phyloP scores from a whole-genome alignment of 2,113 vertebrate species.

The Neodon shergylaensis region DNA sequence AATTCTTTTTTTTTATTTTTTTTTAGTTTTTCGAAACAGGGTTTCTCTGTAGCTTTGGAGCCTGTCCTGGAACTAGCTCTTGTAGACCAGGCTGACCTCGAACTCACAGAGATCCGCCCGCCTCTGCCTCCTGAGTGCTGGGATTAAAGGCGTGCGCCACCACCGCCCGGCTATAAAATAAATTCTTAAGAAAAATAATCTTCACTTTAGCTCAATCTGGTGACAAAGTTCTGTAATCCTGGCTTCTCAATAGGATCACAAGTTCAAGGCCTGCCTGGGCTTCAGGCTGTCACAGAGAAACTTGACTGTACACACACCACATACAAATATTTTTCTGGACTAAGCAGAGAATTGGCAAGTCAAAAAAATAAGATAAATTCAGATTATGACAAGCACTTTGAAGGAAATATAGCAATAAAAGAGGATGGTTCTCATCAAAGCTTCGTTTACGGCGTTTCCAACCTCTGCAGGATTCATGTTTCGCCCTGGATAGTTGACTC shows the following conservation, averaged over 20 bases:
- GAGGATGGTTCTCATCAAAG: not conserved
- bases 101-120: too few species aligned
- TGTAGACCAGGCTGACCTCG: too few species aligned
- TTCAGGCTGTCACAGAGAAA: not conserved
- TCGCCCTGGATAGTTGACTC: not conserved
- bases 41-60: too few species aligned
- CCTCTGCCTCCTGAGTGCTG: too few species aligned
- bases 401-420: constrained; percentile 32
- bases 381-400: not conserved
- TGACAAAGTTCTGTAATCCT: not conserved
- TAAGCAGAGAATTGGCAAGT: constrained; percentile 14
- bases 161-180: too few species aligned
- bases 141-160: too few species aligned
- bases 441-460: not conserved
- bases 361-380: constrained; percentile 23
- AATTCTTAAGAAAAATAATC: not conserved
- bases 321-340: constrained; percentile 5
- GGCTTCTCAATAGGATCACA: not conserved
- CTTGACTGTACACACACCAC: not conserved
- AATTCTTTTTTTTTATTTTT: too few species aligned
- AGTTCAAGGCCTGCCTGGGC: not conserved
- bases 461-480: constrained; percentile 10
- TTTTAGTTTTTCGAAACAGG: too few species aligned
- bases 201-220: not conserved
- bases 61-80: too few species aligned